Conservation (phyloP, 2,888 invertebrate genomes). For the Punctoribates punctum region DNA sequence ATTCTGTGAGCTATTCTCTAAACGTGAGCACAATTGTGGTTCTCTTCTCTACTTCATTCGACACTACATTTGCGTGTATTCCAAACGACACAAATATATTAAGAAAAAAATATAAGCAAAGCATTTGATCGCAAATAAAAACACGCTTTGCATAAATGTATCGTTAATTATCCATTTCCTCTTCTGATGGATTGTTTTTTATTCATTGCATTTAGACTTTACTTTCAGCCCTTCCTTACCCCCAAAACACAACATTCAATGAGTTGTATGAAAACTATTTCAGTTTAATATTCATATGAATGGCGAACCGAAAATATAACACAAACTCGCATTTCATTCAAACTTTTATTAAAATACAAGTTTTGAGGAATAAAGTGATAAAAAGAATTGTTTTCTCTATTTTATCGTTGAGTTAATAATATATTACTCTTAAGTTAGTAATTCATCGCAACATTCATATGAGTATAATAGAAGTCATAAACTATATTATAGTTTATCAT, state of each 20-base stretch:
- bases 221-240: neutral
- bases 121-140: neutral
- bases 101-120: neutral
- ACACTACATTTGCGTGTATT: neutral
- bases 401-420: conserved; percentile 13
- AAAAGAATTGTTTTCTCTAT: conserved; percentile 6
- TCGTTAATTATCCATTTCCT: conserved; percentile 34
- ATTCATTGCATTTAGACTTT: neutral
- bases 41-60: neutral
- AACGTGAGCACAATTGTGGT: neutral
- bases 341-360: too few relatives aligned
- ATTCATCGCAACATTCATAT: neutral
- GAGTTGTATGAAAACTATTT: neutral
- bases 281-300: neutral
- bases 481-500: neutral
- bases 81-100: neutral
- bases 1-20: neutral
- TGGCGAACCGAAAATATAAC: neutral
- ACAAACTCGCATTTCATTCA: too few relatives aligned
- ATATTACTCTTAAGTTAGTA: conserved; percentile 26
- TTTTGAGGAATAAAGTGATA: conserved; percentile 7
- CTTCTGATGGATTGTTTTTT: neutral
- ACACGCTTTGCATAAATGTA: conserved; percentile 17
- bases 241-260: neutral
- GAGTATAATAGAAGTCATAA: neutral